Evolutionary conservation across 2,797 vertebrate species (phyloP), one percentile per base, ranked within the genome.

Genomic region (Coccyzus lansbergi): DNA sequence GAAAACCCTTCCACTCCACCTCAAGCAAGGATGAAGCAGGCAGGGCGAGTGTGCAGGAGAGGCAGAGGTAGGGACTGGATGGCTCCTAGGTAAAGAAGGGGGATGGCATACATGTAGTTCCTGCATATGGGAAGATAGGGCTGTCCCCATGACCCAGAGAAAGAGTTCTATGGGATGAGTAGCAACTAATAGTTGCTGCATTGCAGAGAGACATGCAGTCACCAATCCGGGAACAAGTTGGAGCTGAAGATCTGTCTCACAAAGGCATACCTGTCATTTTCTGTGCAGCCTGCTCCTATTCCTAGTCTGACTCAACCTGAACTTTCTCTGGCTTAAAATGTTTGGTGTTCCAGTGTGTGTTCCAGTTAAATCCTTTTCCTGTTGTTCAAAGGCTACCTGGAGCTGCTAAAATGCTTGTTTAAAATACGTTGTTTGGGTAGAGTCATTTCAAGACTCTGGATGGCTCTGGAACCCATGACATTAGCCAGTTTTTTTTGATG

Each of bases 321-420:
- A 42, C 15, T 80, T 72, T 72, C 42, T 40, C 48, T 38, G 6
- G 16, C 53, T 80, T 88, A 65, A 74, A 83, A 70, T 36, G 21
- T 59, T 72, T 68, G 33, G 22, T 51, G 7, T 65, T 94, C 18
- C 42, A 68, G 6, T 6, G 12, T 24, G 6, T 58, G 46, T 21
- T 82, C 82, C 59, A 87, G 42, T 49, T 62, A 95, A 95, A 76
- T 8, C 6, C 25, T 91, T 76, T 53, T 91, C 42, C 46, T 91
- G 55, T 87, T 89, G 63, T 58, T 93, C 62, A 75, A 80, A 94
- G 68, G 51, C 76, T 85, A 84, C 69, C 88, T 84, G 55, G 20
- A 83, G 26, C 60, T 90, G 60, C 55, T 71, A 68, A 84, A 28
- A 60, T 33, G 31, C 34, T 87, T 62, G 51, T 46, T 62, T 83